Base-by-base conservation (phyloP, 2,797 vertebrate species). In the Poeciliopsis gracilis region DNA sequence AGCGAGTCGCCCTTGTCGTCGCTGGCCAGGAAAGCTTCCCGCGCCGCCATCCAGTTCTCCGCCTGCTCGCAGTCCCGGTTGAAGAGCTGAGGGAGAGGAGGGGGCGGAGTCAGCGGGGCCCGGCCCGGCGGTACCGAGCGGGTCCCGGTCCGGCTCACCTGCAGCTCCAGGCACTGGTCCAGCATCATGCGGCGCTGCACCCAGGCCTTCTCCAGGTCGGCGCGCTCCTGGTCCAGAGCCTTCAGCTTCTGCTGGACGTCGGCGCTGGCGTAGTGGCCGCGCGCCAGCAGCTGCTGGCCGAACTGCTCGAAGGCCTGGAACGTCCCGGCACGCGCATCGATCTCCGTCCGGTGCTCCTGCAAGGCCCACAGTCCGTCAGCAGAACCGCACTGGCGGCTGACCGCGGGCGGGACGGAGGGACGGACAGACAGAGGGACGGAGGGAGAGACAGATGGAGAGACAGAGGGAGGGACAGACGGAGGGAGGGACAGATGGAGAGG, bases 301-400 rank as follows among this genome's bases (percentile, higher is more conserved):
- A 99, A 99, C 92, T 99, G 98, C 76, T 99, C 98, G 75, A 99
- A 99, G 6, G 98, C 97, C 92, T 99, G 98, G 95, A 99, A 99
- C 85, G 98, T 99, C 67, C 98, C 98, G 36, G 97, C 95, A 23
- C 98, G 96, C 80, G 98, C 98, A 72, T 99, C 98, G 0, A 99
- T 99, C 95, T 99, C 98, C 0, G 98, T 99, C 76, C 98, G 98
- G 92, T 99, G 98, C 18, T 99, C 98, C 98, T 99, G 90, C 1
- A 86, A 66, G 2, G 41, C 28, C 36, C 72, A 38, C 13, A 55
- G 51, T 55, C 51, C 8, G 25, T 51, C 49, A 51, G 7, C 49
- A 9, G 49, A 51, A 9, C 49, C 49, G 20, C 7, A 51, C 20
- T 2, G 2, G 49, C 49, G 9, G 7, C 49, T 51, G 3, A 51